Base-by-base conservation (phyloP, 2,797 vertebrate genomes). In the Perodicticus potto region DNA sequence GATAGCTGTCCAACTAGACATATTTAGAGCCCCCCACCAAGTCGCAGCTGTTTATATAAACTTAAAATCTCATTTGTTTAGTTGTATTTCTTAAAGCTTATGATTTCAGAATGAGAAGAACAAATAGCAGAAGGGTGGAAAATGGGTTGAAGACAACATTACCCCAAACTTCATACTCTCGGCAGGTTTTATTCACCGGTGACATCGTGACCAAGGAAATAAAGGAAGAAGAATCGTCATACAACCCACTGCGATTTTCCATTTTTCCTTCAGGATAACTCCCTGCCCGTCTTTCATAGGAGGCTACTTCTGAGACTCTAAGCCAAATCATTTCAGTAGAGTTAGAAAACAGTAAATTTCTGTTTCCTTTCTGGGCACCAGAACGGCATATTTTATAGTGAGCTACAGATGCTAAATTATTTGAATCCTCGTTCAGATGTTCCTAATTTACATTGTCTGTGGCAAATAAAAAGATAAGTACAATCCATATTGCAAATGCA, bases 391-490 rank as follows among this genome's bases (percentile, higher is more conserved):
- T 98, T 98, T 98, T 98, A 98, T 97, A 89, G 96, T 92, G 89
- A 93, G 89, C 67, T 93, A 91, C 97, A 98, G 97, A 98, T 98
- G 97, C 76, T 98, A 96, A 96, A 97, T 97, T 97, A 97, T 98
- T 98, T 97, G 95, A 95, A 98, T 97, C 69, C 94, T 95, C 83
- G 53, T 98, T 98, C 96, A 98, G 97, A 97, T 98, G 91, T 96
- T 97, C 97, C 97, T 98, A 98, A 98, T 98, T 98, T 98, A 98
- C 81, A 95, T 95, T 97, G 97, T 97, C 97, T 97, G 96, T 95
- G 91, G 96, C 94, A 98, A 98, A 98, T 98, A 98, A 98, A 98
- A 99, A 98, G 97, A 97, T 98, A 98, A 98, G 98, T 98, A 97
- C 97, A 98, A 98, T 97, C 97, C 98, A 98, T 98, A 98, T 98